Evolutionary conservation across 2,888 invertebrate genomes (phyloP).

Genomic region (Anthoptus insignis): DNA sequence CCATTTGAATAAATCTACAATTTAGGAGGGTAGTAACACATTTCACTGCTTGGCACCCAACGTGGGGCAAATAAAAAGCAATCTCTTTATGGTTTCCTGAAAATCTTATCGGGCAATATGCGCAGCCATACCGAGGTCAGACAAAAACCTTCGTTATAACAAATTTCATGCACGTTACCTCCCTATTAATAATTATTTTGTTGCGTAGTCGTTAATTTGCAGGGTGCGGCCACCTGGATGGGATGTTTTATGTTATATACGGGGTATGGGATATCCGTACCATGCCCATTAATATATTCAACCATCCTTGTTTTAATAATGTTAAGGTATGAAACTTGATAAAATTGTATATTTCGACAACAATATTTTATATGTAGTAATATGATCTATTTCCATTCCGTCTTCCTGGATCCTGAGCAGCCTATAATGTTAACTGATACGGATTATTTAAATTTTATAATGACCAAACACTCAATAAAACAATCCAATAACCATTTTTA

Average conservation of each 20-base stretch:
- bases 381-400: too few species aligned
- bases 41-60: conserved; percentile 26
- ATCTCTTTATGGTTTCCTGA: conserved; percentile 19
- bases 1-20: not conserved
- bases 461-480: too few species aligned
- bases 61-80: conserved; percentile 7
- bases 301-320: conserved; percentile 43
- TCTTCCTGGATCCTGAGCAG: too few species aligned
- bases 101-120: conserved; percentile 10
- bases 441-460: too few species aligned
- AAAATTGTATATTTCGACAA: too few species aligned
- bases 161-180: conserved; percentile 20
- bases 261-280: too few species aligned
- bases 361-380: too few species aligned
- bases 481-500: too few species aligned
- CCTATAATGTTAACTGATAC: too few species aligned
- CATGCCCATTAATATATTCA: conserved; percentile 45
- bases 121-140: conserved; percentile 10
- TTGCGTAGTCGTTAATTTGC: conserved; percentile 20
- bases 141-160: conserved; percentile 23
- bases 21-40: not conserved
- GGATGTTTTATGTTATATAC: too few species aligned
- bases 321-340: too few species aligned
- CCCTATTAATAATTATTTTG: conserved; percentile 27
- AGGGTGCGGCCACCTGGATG: conserved; percentile 38